Evolutionary conservation across 1,140 invertebrate species (phyloP).

Genomic region (Odontomachus brunneus): DNA sequence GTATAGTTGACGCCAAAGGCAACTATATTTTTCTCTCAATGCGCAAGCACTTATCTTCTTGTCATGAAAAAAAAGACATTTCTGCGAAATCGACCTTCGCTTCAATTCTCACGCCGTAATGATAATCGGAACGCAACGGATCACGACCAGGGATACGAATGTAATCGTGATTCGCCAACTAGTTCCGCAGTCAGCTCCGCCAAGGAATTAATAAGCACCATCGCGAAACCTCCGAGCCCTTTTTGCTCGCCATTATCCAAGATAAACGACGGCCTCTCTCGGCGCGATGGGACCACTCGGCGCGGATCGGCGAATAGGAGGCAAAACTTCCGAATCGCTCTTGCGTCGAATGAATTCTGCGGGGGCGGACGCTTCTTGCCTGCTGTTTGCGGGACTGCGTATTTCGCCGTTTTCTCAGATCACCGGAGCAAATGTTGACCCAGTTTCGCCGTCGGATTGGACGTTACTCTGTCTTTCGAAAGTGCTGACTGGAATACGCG

Average conservation of each 20-base stretch:
- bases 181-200: conserved; percentile 30
- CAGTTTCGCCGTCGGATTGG: conserved; percentile 67
- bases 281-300: conserved; percentile 32
- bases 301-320: conserved; percentile 2
- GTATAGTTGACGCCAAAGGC: too few species aligned
- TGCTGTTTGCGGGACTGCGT: conserved; percentile 36
- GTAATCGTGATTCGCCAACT: conserved; percentile 28
- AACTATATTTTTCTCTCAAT: too few species aligned
- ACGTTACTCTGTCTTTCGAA: conserved; percentile 71
- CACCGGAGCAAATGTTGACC: conserved; percentile 71
- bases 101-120: conserved; percentile 21
- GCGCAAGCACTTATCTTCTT: too few species aligned
- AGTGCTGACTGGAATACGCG: conserved; percentile 72
- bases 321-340: conserved; percentile 59
- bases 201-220: conserved; percentile 60
- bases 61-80: neutral
- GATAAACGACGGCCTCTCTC: conserved; percentile 39
- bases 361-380: conserved; percentile 57
- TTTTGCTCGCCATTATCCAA: conserved; percentile 53
- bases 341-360: conserved; percentile 53
- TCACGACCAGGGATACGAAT: neutral
- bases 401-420: conserved; percentile 74
- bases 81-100: neutral
- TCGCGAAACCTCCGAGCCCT: conserved; percentile 36
- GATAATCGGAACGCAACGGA: conserved; percentile 21